Evolutionary conservation across 2,113 vertebrate species (phyloP).

Genomic region (Progne subis): DNA sequence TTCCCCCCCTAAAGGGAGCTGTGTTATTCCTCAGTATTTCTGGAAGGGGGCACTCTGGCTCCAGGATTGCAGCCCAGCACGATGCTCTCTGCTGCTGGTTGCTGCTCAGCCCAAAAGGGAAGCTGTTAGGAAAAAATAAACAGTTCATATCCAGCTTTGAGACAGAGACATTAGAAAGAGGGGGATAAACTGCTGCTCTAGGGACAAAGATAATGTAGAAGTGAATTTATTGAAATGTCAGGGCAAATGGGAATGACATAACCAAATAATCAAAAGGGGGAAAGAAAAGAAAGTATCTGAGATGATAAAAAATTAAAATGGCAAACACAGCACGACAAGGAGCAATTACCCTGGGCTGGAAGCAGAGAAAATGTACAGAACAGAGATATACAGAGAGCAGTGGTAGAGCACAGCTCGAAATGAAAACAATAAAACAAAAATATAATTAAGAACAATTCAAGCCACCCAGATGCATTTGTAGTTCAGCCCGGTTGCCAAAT

Average conservation of each 20-base stretch:
- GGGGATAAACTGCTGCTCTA: constrained; percentile 32
- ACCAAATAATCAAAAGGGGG: constrained; percentile 18
- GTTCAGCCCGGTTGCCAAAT: not conserved
- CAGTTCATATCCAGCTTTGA: constrained; percentile 7
- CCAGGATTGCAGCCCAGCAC: not conserved
- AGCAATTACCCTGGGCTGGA: constrained; percentile 9
- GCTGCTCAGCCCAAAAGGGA: not conserved
- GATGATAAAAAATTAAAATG: constrained; percentile 60
- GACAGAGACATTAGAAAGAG: not conserved
- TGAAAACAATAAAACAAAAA: constrained; percentile 62
- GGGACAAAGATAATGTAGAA: constrained; percentile 27
- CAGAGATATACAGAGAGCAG: not conserved
- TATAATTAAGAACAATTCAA: constrained; percentile 51
- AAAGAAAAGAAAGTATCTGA: not conserved
- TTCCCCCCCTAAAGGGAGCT: accelerated
- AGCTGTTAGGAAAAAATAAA: constrained; percentile 41
- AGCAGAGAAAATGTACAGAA: constrained; percentile 3
- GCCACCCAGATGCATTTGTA: constrained; percentile 6
- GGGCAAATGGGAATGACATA: constrained; percentile 40
- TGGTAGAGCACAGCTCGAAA: not conserved
- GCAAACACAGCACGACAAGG: constrained; percentile 29
- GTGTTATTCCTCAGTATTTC: not conserved
- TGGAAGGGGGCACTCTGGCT: constrained; percentile 52
- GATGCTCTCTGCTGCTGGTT: not conserved
- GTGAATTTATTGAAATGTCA: constrained; percentile 54